Conservation (phyloP, 2,113 vertebrate genomes). For the Callipepla squamata region DNA sequence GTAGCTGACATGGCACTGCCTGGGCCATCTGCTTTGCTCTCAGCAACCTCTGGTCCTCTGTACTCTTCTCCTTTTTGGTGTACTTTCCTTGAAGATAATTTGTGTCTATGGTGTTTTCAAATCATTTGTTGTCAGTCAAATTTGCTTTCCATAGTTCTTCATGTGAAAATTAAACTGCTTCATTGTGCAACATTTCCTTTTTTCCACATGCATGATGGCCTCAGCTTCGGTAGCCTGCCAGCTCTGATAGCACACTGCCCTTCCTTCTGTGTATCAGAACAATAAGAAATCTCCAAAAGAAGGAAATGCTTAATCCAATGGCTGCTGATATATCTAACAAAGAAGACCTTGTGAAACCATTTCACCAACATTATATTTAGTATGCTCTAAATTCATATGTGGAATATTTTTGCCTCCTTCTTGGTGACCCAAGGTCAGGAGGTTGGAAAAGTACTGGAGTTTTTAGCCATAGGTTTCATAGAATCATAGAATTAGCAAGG, state of each 20-base stretch:
- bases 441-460: neutral
- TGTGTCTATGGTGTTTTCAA: neutral
- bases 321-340: neutral
- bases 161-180: neutral
- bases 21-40: neutral
- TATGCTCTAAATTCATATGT: neutral
- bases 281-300: conserved; percentile 26
- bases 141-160: neutral
- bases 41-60: neutral
- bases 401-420: neutral
- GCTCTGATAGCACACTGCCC: neutral
- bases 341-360: neutral
- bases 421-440: neutral
- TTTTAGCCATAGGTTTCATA: neutral
- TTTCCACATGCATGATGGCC: accelerated
- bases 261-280: neutral
- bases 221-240: neutral
- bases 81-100: neutral
- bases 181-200: neutral
- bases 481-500: no score
- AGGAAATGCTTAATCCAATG: neutral
- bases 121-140: neutral
- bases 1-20: neutral
- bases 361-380: neutral
- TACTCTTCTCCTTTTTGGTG: neutral